These are phyloP conservation scores for Napeogenes inachia DNA, from an alignment of 2,888 invertebrate species.

Conservation along the genomic window DNA sequence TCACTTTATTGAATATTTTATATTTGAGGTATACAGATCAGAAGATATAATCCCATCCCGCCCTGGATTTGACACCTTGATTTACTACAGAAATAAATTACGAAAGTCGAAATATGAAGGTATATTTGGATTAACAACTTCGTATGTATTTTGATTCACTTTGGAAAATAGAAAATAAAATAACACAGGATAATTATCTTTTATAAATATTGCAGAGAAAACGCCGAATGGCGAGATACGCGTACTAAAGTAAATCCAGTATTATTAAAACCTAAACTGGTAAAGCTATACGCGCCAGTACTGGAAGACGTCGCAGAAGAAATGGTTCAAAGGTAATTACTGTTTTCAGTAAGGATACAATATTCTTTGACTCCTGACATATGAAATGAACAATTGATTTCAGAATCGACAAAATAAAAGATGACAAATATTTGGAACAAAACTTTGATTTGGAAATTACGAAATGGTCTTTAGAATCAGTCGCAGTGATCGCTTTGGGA, in stretches of 20 bases:
- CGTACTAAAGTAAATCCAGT: slow-evolving; percentile 82
- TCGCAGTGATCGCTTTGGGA: slow-evolving; percentile 58
- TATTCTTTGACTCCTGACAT: too few species aligned
- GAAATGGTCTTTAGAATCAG: slow-evolving; percentile 81
- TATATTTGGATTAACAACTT: slow-evolving; percentile 56
- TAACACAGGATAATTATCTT: background rate
- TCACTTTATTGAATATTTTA: background rate
- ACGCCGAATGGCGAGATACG: slow-evolving; percentile 81
- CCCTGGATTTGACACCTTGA: slow-evolving; percentile 58
- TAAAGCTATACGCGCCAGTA: slow-evolving; percentile 69
- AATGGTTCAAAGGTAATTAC: slow-evolving; percentile 48
- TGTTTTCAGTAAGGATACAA: background rate
- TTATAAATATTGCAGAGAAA: slow-evolving; percentile 64
- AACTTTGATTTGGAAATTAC: slow-evolving; percentile 75
- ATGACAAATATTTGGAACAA: slow-evolving; percentile 47
- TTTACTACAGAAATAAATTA: slow-evolving; percentile 55
- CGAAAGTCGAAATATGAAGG: slow-evolving; percentile 54
- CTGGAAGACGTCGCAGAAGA: slow-evolving; percentile 71
- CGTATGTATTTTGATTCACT: slow-evolving; percentile 45
- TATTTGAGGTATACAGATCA: slow-evolving; percentile 56
- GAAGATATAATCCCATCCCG: slow-evolving; percentile 61
- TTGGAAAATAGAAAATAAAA: background rate
- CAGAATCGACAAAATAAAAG: slow-evolving; percentile 52
- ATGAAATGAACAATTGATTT: slow-evolving; percentile 23
- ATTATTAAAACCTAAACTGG: slow-evolving; percentile 79